Percentiles rank a stretch among this genome's conserved stretches.
Evolutionary conservation across 2,888 invertebrate genomes (phyloP).

Genomic region (Catonia carolina): DNA sequence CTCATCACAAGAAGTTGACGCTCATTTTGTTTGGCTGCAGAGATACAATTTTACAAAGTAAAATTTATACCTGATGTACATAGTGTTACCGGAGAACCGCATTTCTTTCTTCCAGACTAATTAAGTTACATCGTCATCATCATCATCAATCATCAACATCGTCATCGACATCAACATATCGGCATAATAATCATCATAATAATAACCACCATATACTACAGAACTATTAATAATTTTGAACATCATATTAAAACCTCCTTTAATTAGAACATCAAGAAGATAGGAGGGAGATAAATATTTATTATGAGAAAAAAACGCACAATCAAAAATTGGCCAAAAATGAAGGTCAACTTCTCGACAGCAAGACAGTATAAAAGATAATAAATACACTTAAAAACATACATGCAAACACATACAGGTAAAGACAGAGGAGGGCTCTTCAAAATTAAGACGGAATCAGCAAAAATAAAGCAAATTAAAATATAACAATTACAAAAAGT

Average conservation of each 20-base stretch:
- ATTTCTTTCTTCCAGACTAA: too few relatives aligned
- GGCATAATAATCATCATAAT: too few relatives aligned
- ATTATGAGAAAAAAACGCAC: constrained; percentile 44
- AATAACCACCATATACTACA: too few relatives aligned
- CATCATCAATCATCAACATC: too few relatives aligned
- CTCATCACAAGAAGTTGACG: constrained; percentile 72
- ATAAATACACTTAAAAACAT: constrained; percentile 25
- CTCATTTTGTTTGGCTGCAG: constrained; percentile 62
- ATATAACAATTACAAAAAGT: background rate
- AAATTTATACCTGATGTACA: constrained; percentile 1
- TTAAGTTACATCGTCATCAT: too few relatives aligned
- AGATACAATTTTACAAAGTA: constrained; percentile 21
- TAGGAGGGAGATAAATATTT: constrained; percentile 34
- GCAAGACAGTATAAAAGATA: constrained; percentile 32
- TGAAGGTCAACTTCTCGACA: constrained; percentile 94
- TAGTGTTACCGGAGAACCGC: background rate
- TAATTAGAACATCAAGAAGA: constrained; percentile 19
- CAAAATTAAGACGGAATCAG: background rate
- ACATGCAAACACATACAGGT: constrained; percentile 22
- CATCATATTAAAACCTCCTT: background rate
- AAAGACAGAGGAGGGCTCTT: constrained; percentile 1
- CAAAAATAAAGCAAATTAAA: background rate
- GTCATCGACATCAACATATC: too few relatives aligned
- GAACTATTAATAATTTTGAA: background rate
- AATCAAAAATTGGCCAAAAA: constrained; percentile 73